Percentiles rank a stretch among this genome's conserved stretches.
These are phyloP conservation scores for Sapajus apella DNA, from an alignment of 2,113 vertebrate species.

Conservation along the genomic window DNA sequence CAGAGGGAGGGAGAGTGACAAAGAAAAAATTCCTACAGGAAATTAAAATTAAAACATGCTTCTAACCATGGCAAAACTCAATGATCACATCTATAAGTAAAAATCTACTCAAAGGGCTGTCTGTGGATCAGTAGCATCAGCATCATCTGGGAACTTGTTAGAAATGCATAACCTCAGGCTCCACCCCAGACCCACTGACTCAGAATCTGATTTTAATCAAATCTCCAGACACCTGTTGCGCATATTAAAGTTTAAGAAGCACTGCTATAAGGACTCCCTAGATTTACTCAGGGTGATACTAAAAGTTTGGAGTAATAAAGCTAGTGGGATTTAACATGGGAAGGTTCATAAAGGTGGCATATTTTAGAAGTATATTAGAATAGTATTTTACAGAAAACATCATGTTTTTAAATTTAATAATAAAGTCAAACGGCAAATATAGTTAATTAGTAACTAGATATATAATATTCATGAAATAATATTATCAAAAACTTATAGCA, in stretches of 20 bases:
- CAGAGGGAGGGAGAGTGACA: background rate
- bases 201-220: background rate
- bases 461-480: constrained; percentile 36
- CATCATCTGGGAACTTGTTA: background rate
- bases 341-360: background rate
- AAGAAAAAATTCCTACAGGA: constrained; percentile 15
- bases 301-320: constrained; percentile 44
- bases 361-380: constrained; percentile 50
- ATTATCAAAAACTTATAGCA: constrained; percentile 33
- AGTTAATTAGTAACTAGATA: constrained; percentile 31
- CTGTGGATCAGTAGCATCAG: background rate
- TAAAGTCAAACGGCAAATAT: background rate
- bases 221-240: background rate
- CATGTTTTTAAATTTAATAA: background rate
- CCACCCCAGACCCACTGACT: background rate
- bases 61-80: constrained; percentile 29
- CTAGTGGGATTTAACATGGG: constrained; percentile 29
- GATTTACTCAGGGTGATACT: background rate
- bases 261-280: background rate
- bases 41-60: constrained; percentile 33
- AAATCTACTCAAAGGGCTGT: background rate
- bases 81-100: background rate
- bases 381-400: constrained; percentile 42
- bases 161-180: constrained; percentile 26
- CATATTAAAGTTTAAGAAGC: constrained; percentile 29